Base-by-base conservation (phyloP, 2,113 vertebrate species). In the Callocephalon fimbriatum region DNA sequence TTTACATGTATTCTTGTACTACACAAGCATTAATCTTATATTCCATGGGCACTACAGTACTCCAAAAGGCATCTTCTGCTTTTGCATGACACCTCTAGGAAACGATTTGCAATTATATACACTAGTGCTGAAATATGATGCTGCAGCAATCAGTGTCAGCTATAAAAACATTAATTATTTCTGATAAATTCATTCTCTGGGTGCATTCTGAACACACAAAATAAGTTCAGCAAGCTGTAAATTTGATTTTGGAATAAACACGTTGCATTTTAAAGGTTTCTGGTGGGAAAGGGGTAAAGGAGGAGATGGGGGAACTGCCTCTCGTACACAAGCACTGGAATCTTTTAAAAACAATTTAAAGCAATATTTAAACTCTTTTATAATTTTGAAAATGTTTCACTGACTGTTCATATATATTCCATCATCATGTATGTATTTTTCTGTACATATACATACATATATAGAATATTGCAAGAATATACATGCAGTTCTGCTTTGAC, bases 91-190 rank as follows among this genome's bases (percentile, higher is more conserved):
- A 97, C 87, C 93, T 96, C 93, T 91, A 96, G 91, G 91, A 97
- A 94, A 83, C 86, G 22, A 87, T 91, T 96, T 95, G 91, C 91
- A 94, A 96, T 96, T 95, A 94, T 82, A 90, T 22, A 84, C 23
- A 78, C 56, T 76, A 83, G 75, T 23, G 45, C 79, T 22, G 56
- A 61, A 88, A 94, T 71, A 79, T 22, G 81, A 88, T 83, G 84
- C 81, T 6, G 67, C 45, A 96, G 95, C 87, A 97, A 95, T 95
- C 91, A 96, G 81, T 2, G 4, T 56, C 1, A 10, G 77, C 89
- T 90, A 80, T 78, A 94, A 93, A 92, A 96, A 93, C 89, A 95
- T 93, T 97, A 94, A 96, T 97, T 96, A 96, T 93, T 97, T 91
- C 87, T 89, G 91, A 96, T 94, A 82, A 94, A 90, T 82, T 73